Conservation (phyloP, 2,113 vertebrate species). For the Mesembrinibis cayennensis region DNA sequence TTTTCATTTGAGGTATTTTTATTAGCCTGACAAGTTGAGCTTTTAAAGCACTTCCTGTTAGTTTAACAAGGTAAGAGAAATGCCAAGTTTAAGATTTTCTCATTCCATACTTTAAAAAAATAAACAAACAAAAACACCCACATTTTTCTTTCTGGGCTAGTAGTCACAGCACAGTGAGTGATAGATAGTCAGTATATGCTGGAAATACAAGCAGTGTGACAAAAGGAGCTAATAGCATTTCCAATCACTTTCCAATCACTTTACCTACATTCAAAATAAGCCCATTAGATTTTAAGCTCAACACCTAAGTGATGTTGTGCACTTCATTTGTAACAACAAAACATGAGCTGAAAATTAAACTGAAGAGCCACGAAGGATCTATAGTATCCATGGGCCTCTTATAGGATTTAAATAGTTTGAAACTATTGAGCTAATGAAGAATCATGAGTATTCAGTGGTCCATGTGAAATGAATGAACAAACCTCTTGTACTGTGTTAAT, state of each 20-base stretch:
- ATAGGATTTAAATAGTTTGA: background rate
- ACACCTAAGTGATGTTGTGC: background rate
- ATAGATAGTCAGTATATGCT: background rate
- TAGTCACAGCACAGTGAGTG: background rate
- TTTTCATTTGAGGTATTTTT: background rate
- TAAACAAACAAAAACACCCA: background rate
- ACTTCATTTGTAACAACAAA: background rate
- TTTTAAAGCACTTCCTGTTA: background rate
- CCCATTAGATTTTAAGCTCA: background rate
- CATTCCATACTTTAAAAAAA: background rate
- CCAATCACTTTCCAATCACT: background rate
- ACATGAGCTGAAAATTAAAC: background rate
- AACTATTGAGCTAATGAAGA: background rate
- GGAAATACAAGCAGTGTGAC: background rate
- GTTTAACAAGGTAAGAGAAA: background rate
- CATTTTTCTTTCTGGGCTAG: background rate
- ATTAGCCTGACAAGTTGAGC: background rate
- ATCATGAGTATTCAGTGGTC: background rate
- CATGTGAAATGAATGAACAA: background rate
- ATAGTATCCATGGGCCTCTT: background rate
- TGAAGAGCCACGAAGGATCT: background rate
- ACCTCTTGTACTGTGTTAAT: background rate
- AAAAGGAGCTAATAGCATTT: background rate
- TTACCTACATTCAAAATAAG: background rate
- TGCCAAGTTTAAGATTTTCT: background rate